Base-by-base conservation (phyloP, 2,888 invertebrate species). In the Danaus chrysippus region DNA sequence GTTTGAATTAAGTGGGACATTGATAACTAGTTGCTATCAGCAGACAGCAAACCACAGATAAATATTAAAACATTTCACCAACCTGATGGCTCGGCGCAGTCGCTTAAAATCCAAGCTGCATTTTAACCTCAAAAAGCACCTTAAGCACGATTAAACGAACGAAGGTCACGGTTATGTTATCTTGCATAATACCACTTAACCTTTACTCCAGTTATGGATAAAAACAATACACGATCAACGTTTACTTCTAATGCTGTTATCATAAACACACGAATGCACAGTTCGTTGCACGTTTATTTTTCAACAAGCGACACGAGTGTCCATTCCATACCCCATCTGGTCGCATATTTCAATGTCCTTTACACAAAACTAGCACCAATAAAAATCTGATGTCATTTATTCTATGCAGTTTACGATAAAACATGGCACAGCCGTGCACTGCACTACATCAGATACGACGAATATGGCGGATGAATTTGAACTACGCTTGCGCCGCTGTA, bases 391-490 rank as follows among this genome's bases (percentile, higher is more conserved):
- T 86, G 79, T 86, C 82, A 82, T 84, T 81, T 77, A 79, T 83
- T 85, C 77, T 81, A 79, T 83, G 76, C 79, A 83, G 77, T 86
- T 89, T 86, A 84, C 86, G 87, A 84, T 81, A 87, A 87, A 89
- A 89, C 88, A 88, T 89, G 85, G 78, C 82, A 87, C 85, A 83
- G 83, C 82, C 84, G 87, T 81, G 80, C 88, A 86, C 86, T 86
- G 87, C 87, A 88, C 84, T 86, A 83, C 87, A 88, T 81, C 86
- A 84, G 89, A 89, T 88, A 87, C 89, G 88, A 88, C 88, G 87
- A 91, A 91, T 88, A 91, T 91, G 90, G 90, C 91, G 89, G 90
- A 87, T 85, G 89, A 83, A 84, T 88, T 88, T 81, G 82, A 87
- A 91, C 90, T 90, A 90, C 89, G 90, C 89, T 84, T 88, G 89